A percentile compares a stretch with the other conserved stretches of the same genome.
phyloP scores from a whole-genome alignment of 1,140 invertebrate species.

The Chrysomallon squamiferum region DNA sequence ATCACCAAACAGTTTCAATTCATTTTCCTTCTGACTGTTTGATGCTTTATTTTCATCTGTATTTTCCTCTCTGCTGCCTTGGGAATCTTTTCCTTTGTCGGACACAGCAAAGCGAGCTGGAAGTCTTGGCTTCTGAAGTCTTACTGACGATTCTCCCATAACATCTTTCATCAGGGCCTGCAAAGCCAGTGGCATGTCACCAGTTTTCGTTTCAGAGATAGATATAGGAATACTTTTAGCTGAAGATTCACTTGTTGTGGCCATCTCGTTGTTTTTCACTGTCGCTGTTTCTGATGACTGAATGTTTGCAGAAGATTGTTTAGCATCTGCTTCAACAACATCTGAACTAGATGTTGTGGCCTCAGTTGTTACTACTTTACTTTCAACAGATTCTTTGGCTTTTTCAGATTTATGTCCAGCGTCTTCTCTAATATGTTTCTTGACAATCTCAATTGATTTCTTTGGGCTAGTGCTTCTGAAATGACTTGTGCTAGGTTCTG shows the following conservation, averaged over 20 bases:
- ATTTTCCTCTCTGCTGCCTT: slow-evolving; percentile 21
- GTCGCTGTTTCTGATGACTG: neutral
- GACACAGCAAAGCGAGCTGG: slow-evolving; percentile 13
- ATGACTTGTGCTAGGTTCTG: too few species aligned
- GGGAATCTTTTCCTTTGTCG: slow-evolving; percentile 18
- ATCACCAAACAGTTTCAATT: neutral
- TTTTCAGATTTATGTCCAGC: too few species aligned
- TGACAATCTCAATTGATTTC: too few species aligned
- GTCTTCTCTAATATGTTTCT: too few species aligned
- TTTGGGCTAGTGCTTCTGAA: too few species aligned
- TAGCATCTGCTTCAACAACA: neutral
- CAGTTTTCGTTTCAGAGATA: slow-evolving; percentile 21
- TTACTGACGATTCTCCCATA: slow-evolving; percentile 17
- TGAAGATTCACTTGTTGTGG: slow-evolving; percentile 2
- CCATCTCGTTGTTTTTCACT: neutral
- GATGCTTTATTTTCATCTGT: slow-evolving; percentile 17
- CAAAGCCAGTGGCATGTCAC: slow-evolving; percentile 19
- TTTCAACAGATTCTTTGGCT: too few species aligned
- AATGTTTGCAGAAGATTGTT: neutral
- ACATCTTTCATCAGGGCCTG: slow-evolving; percentile 27
- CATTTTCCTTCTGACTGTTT: neutral
- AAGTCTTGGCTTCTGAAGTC: slow-evolving; percentile 4
- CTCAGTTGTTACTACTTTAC: neutral
- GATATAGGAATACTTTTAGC: slow-evolving; percentile 11
- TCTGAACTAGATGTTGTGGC: neutral